Evolutionary conservation across 2,888 invertebrate species (phyloP).

Genomic region (Eurytoma adleriae): DNA sequence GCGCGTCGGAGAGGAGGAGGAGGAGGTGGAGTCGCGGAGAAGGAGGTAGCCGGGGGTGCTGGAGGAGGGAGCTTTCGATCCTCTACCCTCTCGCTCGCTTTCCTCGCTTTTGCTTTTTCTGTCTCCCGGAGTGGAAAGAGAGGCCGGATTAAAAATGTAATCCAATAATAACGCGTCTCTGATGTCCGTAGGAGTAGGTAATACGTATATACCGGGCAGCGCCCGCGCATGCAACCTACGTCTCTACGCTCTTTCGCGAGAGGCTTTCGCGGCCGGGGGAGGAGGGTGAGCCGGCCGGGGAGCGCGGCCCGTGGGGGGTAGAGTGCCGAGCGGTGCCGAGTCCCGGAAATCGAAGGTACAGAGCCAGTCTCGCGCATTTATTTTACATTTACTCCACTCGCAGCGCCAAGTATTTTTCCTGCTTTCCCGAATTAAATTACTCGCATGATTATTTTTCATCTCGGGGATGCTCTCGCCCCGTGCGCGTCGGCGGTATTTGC

Average conservation of each 20-base stretch:
- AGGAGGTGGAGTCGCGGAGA: constrained; percentile 32
- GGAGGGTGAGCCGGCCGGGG: not conserved
- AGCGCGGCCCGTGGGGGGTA: not conserved
- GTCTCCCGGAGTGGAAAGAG: constrained; percentile 60
- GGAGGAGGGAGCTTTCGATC: constrained; percentile 55
- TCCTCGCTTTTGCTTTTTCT: constrained; percentile 30
- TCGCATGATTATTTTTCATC: constrained; percentile 54
- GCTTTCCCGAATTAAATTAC: constrained; percentile 53
- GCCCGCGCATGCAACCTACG: constrained; percentile 27
- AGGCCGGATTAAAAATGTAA: constrained; percentile 76
- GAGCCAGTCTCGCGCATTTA: constrained; percentile 50
- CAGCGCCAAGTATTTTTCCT: constrained; percentile 52
- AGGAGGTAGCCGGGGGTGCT: constrained; percentile 56
- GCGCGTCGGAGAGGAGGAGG: constrained; percentile 36
- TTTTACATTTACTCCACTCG: constrained; percentile 53
- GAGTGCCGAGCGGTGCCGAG: not conserved
- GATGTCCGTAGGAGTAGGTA: constrained; percentile 68
- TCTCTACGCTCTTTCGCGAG: constrained; percentile 32
- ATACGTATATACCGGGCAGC: constrained; percentile 43
- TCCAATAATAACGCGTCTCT: constrained; percentile 76
- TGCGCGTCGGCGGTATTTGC: constrained; percentile 36
- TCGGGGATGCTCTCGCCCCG: constrained; percentile 15
- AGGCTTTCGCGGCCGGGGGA: not conserved
- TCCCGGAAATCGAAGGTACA: constrained; percentile 54
- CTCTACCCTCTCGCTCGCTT: constrained; percentile 27